A percentile compares a stretch with the other conserved stretches of the same genome.
Evolutionary conservation across 2,797 vertebrate species (phyloP).

Genomic region (Anomalospiza imberbis): DNA sequence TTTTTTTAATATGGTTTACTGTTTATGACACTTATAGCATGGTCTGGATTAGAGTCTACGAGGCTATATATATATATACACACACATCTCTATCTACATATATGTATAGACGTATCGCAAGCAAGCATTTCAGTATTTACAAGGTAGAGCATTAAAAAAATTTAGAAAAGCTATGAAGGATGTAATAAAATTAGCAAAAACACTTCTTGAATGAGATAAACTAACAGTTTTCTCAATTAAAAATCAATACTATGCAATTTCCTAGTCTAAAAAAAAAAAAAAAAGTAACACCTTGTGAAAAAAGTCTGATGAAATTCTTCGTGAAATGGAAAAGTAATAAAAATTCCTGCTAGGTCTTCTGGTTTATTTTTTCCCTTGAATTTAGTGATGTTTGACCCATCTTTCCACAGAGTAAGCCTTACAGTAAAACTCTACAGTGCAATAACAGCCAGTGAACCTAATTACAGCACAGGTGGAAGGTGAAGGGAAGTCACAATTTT

Average conservation of each 20-base stretch:
- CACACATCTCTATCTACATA: accelerated
- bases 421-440: neutral
- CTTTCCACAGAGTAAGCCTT: neutral
- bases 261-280: neutral
- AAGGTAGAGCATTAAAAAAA: neutral
- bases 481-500: neutral
- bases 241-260: neutral
- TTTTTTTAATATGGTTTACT: neutral
- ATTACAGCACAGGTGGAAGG: neutral
- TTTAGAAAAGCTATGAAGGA: neutral
- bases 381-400: neutral
- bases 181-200: neutral
- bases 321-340: neutral
- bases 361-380: neutral
- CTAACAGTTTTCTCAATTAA: neutral
- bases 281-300: neutral
- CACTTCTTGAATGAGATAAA: neutral
- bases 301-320: neutral
- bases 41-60: neutral
- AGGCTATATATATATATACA: too few species aligned
- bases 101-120: neutral
- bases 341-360: neutral
- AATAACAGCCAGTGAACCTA: neutral
- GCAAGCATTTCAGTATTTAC: neutral
- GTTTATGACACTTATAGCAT: neutral